These are phyloP conservation scores for Anarrhichthys ocellatus DNA, from an alignment of 2,113 vertebrate genomes.

Conservation along the genomic window DNA sequence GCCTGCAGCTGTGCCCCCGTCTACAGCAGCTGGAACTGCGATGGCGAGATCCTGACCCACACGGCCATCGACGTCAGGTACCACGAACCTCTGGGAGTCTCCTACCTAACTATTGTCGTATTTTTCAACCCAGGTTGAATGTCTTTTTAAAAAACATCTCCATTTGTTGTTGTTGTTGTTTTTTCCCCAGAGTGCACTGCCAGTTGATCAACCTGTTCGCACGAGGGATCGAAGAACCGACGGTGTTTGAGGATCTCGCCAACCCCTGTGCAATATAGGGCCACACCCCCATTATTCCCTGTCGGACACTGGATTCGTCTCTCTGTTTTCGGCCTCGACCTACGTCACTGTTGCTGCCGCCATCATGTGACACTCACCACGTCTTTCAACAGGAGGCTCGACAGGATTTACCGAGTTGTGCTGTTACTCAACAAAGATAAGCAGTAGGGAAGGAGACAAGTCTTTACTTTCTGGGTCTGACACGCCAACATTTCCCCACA, in stretches of 20 bases:
- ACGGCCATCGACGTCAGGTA: constrained; percentile 91
- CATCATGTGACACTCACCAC: constrained; percentile 13
- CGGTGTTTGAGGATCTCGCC: constrained; percentile 74
- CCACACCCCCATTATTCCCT: background rate
- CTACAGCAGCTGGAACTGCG: constrained; percentile 95
- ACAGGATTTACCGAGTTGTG: background rate
- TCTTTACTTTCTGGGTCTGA: background rate
- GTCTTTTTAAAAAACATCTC: background rate
- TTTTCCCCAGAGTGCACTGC: constrained; percentile 90
- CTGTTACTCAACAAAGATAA: constrained; percentile 5
- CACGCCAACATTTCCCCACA: background rate
- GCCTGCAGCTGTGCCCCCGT: constrained; percentile 83
- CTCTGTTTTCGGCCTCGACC: background rate
- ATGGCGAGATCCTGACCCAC: constrained; percentile 91
- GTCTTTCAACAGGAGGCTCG: background rate
- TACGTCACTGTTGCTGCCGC: background rate
- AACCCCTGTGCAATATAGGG: constrained; percentile 68
- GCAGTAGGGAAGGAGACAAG: background rate
- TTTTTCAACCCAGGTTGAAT: background rate
- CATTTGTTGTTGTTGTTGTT: background rate
- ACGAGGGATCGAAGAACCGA: constrained; percentile 90
- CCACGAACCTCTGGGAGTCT: accelerated
- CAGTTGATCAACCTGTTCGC: constrained; percentile 94
- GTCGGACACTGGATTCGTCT: constrained; percentile 40
- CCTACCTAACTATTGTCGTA: background rate